phyloP scores from a whole-genome alignment of 2,888 invertebrate genomes.

The Eudemis profundana region DNA sequence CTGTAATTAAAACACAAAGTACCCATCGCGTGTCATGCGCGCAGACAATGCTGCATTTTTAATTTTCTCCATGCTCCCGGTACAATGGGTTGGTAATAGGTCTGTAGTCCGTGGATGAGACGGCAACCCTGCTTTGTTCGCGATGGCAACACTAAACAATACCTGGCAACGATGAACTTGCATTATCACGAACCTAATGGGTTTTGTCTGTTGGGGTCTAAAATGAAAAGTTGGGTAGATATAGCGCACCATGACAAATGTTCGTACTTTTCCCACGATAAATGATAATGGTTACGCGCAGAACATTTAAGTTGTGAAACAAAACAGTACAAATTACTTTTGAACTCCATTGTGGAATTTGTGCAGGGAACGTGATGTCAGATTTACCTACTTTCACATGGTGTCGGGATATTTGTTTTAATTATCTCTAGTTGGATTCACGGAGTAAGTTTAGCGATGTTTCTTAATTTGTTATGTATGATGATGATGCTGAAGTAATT shows the following conservation, averaged over 20 bases:
- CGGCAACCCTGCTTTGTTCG: conserved; percentile 77
- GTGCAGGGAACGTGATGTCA: conserved; percentile 31
- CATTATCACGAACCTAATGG: conserved; percentile 83
- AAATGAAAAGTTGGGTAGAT: conserved; percentile 70
- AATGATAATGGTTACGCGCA: conserved; percentile 46
- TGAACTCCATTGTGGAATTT: conserved; percentile 29
- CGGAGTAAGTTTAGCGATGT: not conserved
- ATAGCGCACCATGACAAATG: conserved; percentile 66
- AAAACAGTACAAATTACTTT: conserved; percentile 44
- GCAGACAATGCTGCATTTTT: conserved; percentile 81
- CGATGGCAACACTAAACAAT: conserved; percentile 79
- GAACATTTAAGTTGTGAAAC: conserved; percentile 40
- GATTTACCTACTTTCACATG: conserved; percentile 22
- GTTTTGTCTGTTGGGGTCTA: conserved; percentile 73
- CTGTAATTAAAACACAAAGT: conserved; percentile 62
- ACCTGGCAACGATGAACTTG: conserved; percentile 80
- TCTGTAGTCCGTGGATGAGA: conserved; percentile 77
- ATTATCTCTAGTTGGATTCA: not conserved
- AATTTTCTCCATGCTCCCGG: conserved; percentile 77
- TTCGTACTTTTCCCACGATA: conserved; percentile 69
- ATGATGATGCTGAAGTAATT: not conserved
- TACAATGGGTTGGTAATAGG: conserved; percentile 80
- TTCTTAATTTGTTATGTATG: not conserved
- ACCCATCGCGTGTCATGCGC: conserved; percentile 63
- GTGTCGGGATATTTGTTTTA: conserved; percentile 13